phyloP scores from a whole-genome alignment of 2,797 vertebrate genomes.

The Microcaecilia unicolor region DNA sequence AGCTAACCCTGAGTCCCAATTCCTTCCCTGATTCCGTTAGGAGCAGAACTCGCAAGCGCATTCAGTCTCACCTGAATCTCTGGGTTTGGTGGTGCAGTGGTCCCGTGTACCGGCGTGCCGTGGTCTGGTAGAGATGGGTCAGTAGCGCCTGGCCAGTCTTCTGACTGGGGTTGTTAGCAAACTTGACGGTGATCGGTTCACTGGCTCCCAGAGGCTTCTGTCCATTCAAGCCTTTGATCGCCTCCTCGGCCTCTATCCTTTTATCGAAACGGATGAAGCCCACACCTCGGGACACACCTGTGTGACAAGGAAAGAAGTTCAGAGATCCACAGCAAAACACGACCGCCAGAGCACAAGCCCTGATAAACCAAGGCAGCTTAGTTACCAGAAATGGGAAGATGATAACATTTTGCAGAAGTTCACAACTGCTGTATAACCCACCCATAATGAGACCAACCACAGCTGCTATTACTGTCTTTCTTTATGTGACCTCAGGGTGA shows the following conservation, averaged over 20 bases:
- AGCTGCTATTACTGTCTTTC: no score
- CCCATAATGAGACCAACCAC: no score
- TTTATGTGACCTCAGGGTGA: no score
- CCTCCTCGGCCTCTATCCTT: constrained; percentile 90
- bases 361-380: no score
- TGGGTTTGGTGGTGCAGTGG: constrained; percentile 90
- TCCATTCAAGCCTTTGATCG: constrained; percentile 90
- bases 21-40: no score
- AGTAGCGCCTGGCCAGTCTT: constrained; percentile 89
- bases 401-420: no score
- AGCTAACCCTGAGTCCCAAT: no score
- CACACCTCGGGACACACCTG: constrained; percentile 91
- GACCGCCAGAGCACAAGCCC: no score
- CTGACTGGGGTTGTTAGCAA: constrained; percentile 94
- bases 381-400: no score
- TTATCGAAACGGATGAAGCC: constrained; percentile 97
- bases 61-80: constrained; percentile 77
- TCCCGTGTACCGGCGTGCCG: constrained; percentile 82
- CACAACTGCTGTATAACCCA: no score
- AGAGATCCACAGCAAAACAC: background rate
- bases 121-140: constrained; percentile 88
- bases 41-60: background rate
- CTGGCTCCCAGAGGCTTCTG: constrained; percentile 87
- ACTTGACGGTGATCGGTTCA: constrained; percentile 94
- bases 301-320: background rate